phyloP scores from a whole-genome alignment of 2,888 invertebrate genomes.

The Pandemis corylana region DNA sequence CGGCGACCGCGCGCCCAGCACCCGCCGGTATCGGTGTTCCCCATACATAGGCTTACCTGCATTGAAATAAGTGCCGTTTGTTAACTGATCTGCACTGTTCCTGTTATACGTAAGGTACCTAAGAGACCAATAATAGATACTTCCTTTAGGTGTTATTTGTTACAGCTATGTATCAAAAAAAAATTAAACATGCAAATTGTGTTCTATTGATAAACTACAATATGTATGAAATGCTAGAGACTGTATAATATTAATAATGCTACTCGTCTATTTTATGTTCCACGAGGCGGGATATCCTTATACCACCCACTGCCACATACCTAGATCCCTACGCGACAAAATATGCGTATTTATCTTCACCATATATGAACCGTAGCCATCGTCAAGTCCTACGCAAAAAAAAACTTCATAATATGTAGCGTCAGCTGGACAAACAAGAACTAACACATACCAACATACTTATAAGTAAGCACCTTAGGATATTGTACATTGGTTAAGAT shows the following conservation, averaged over 20 bases:
- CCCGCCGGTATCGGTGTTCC: conserved; percentile 54
- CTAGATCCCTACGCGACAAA: conserved; percentile 16
- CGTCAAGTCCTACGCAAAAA: conserved; percentile 39
- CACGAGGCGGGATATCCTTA: conserved; percentile 46
- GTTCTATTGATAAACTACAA: neutral
- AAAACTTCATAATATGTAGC: conserved; percentile 20
- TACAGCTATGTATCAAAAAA: neutral
- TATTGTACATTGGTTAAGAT: conserved; percentile 26
- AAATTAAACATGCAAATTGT: neutral
- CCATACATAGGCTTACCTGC: conserved; percentile 53
- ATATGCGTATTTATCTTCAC: conserved; percentile 40
- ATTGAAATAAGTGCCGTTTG: conserved; percentile 62
- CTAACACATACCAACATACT: neutral
- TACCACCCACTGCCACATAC: conserved; percentile 58
- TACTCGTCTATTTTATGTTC: conserved; percentile 47
- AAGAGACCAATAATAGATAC: conserved; percentile 2
- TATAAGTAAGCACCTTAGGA: neutral
- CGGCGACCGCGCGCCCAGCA: conserved; percentile 60
- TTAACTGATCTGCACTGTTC: conserved; percentile 40
- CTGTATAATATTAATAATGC: conserved; percentile 53
- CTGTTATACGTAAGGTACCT: conserved; percentile 25
- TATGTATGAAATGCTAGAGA: conserved; percentile 15
- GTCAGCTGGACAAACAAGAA: conserved; percentile 30
- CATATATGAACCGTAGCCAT: conserved; percentile 41
- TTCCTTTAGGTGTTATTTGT: neutral